Base-by-base conservation (phyloP, 2,888 invertebrate genomes). In the Limnephilus auricula region DNA sequence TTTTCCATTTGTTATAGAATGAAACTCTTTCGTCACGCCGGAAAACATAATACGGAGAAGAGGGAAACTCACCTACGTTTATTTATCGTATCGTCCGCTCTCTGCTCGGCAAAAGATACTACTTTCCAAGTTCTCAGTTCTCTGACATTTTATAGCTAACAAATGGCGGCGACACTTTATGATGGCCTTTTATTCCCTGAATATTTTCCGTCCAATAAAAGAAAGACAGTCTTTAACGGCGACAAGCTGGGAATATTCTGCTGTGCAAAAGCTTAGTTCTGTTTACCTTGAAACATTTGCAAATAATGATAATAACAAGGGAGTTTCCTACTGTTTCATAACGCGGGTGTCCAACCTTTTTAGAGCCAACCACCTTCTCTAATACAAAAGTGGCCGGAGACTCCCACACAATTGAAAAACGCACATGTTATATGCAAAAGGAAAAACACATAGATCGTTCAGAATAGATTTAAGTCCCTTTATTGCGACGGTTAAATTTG, bases 1-100 rank as follows among this genome's bases (percentile, higher is more conserved):
- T 89, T 89, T 89, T 89, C 89, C 89, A 89, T 89, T 89, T 89
- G 45, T 80, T 89, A 89, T 80, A 80, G 80, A 89, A 89, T 89
- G 89, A 89, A 89, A 89, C 80, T 89, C 80, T 80, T 89, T 89
- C 89, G 80, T 80, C 89, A 89, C 80, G 80, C 40, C 79, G 89
- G 89, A 89, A 89, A 89, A 80, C 50, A 89, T 89, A 89, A 89
- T 89, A 40, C 89, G 45, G 40, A 80, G 89, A 89, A 89, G 89
- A 32, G 80, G 80, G 31, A 79, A 79, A 88, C 79, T 88, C 78
- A 88, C 65, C 65, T 65, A 65, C 65, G 25, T 65, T 6, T 87
- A 79, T 88, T 88, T 88, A 79, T 88, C 79, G 87, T 34, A 34
- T 78, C 65, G 78, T 78, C 65, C 34, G 65, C 78, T 88, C 87